A percentile compares a stretch with the other conserved stretches of the same genome.
These are phyloP conservation scores for Diadophis punctatus DNA, from an alignment of 2,113 vertebrate species.

Conservation along the genomic window DNA sequence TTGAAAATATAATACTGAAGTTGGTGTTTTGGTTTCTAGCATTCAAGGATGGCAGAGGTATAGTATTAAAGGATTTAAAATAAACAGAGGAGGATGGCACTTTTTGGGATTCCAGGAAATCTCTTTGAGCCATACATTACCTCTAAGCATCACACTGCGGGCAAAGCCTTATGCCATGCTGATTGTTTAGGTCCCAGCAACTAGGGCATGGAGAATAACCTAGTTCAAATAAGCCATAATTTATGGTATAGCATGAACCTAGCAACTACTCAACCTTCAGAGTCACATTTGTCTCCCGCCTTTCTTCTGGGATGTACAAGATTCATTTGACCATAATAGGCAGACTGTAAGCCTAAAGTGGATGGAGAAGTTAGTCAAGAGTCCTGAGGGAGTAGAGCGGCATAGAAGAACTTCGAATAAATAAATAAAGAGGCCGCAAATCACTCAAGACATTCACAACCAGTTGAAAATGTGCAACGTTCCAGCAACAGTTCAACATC, in stretches of 20 bases:
- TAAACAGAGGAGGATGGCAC: background rate
- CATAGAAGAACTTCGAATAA: too few relatives aligned
- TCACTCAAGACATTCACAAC: background rate
- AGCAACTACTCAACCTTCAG: background rate
- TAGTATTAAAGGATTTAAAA: background rate
- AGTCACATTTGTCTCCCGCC: background rate
- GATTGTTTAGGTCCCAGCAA: background rate
- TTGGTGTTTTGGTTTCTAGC: background rate
- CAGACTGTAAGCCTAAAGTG: background rate
- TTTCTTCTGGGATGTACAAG: background rate
- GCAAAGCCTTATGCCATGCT: background rate
- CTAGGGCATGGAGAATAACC: background rate
- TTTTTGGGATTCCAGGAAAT: background rate
- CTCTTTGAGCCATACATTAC: background rate
- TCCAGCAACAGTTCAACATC: background rate
- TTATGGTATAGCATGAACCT: background rate
- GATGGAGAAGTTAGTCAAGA: background rate
- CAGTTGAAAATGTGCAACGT: background rate
- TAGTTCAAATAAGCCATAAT: background rate
- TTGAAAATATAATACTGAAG: background rate
- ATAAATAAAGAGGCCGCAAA: background rate
- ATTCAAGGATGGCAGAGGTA: background rate
- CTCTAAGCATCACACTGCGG: background rate
- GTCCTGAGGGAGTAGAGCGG: too few relatives aligned
- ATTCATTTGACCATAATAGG: background rate